These are phyloP conservation scores for Lasiurus borealis DNA, from an alignment of 2,113 vertebrate species.

Conservation along the genomic window DNA sequence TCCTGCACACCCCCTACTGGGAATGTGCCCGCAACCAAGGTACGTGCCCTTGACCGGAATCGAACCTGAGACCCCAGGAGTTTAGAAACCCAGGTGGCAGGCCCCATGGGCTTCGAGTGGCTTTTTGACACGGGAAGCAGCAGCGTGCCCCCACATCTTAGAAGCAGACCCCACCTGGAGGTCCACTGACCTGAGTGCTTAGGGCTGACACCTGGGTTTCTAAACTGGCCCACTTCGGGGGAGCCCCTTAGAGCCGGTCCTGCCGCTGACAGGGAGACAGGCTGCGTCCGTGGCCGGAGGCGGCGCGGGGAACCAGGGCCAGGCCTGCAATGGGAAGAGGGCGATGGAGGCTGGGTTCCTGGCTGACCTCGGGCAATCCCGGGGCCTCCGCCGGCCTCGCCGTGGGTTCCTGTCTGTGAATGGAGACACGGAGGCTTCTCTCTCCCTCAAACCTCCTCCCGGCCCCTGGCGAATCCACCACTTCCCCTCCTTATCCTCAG, in stretches of 20 bases:
- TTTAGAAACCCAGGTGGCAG: no score
- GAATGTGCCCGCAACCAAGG: no score
- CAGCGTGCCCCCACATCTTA: no score
- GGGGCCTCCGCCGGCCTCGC: background rate
- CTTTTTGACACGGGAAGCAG: no score
- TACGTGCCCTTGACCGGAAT: no score
- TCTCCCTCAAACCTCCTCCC: fast-evolving
- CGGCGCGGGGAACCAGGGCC: fast-evolving
- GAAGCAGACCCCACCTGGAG: no score
- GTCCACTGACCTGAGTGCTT: no score
- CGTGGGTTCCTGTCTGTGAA: fast-evolving
- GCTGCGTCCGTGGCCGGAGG: background rate
- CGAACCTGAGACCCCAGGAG: no score
- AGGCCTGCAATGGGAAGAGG: fast-evolving
- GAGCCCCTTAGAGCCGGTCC: no score
- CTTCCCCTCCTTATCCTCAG: fast-evolving
- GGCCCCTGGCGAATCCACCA: fast-evolving
- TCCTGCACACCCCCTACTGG: no score
- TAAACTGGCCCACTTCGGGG: background rate
- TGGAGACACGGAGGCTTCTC: fast-evolving
- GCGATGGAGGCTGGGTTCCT: fast-evolving
- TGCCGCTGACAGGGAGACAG: background rate
- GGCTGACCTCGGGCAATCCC: fast-evolving
- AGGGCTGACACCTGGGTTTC: background rate
- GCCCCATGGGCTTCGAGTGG: no score